phyloP scores from a whole-genome alignment of 2,797 vertebrate genomes.

The Phoeniculus purpureus region DNA sequence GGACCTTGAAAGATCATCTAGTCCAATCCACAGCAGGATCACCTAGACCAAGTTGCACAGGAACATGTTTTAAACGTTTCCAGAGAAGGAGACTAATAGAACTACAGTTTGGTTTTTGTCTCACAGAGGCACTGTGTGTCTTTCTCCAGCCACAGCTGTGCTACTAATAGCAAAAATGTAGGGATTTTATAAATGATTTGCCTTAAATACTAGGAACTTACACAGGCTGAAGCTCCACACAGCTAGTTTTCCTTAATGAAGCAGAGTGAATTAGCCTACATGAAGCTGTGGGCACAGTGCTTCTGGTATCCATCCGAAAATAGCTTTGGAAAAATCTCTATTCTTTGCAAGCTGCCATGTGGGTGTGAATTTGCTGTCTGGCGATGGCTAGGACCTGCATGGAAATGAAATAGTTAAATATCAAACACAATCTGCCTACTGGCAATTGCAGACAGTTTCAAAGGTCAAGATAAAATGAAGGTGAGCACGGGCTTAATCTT shows the following conservation, averaged over 20 bases:
- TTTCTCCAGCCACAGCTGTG: neutral
- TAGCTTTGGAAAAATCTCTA: constrained; percentile 8
- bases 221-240: neutral
- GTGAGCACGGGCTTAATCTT: neutral
- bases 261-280: constrained; percentile 1
- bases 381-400: neutral
- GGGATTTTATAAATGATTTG: neutral
- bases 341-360: neutral
- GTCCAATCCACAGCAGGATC: too few relatives aligned
- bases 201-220: neutral
- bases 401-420: too few relatives aligned
- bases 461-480: neutral
- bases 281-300: neutral
- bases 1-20: too few relatives aligned
- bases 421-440: neutral
- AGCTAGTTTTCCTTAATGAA: constrained; percentile 20
- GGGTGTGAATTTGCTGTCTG: neutral
- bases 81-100: neutral
- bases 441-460: neutral
- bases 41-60: too few relatives aligned
- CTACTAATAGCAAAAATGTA: neutral
- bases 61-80: too few relatives aligned
- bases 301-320: constrained; percentile 12
- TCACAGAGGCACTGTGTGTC: neutral
- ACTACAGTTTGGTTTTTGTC: neutral